These are phyloP conservation scores for Cacatua alba DNA, from an alignment of 2,113 vertebrate species.

Conservation along the genomic window DNA sequence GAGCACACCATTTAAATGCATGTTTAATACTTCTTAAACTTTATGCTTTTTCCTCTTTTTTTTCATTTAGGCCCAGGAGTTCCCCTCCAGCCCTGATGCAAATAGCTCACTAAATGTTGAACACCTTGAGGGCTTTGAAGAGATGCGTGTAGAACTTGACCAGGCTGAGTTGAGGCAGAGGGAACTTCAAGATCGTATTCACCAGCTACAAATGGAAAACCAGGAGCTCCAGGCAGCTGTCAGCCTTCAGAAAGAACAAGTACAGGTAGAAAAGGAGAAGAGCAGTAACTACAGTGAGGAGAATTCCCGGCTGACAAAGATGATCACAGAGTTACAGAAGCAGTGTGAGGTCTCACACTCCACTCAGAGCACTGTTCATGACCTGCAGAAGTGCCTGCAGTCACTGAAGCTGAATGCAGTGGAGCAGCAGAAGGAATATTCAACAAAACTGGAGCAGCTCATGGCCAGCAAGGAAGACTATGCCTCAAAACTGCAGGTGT, in stretches of 20 bases:
- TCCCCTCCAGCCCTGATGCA: slow-evolving; percentile 79
- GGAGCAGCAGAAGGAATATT: slow-evolving; percentile 53
- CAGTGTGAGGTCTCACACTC: slow-evolving; percentile 79
- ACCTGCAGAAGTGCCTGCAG: slow-evolving; percentile 75
- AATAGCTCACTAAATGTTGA: slow-evolving; percentile 80
- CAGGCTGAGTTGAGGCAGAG: slow-evolving; percentile 86
- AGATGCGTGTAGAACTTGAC: slow-evolving; percentile 89
- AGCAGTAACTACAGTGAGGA: slow-evolving; percentile 70
- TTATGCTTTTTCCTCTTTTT: background rate
- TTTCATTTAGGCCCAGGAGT: slow-evolving; percentile 80
- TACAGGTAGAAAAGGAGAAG: slow-evolving; percentile 68
- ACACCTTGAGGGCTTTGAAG: slow-evolving; percentile 81
- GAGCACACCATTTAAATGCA: background rate
- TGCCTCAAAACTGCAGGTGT: slow-evolving; percentile 57
- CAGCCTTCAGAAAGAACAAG: slow-evolving; percentile 55
- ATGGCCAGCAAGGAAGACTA: slow-evolving; percentile 64
- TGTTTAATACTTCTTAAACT: background rate
- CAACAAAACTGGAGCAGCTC: slow-evolving; percentile 41
- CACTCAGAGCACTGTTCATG: slow-evolving; percentile 70
- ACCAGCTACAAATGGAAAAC: slow-evolving; percentile 85
- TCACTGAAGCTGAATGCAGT: slow-evolving; percentile 53
- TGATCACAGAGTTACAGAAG: slow-evolving; percentile 79
- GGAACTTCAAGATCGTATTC: slow-evolving; percentile 79
- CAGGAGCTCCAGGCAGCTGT: slow-evolving; percentile 76
- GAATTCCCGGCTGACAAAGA: slow-evolving; percentile 66